phyloP scores from a whole-genome alignment of 2,113 vertebrate genomes.

The Tylochromis polylepis region DNA sequence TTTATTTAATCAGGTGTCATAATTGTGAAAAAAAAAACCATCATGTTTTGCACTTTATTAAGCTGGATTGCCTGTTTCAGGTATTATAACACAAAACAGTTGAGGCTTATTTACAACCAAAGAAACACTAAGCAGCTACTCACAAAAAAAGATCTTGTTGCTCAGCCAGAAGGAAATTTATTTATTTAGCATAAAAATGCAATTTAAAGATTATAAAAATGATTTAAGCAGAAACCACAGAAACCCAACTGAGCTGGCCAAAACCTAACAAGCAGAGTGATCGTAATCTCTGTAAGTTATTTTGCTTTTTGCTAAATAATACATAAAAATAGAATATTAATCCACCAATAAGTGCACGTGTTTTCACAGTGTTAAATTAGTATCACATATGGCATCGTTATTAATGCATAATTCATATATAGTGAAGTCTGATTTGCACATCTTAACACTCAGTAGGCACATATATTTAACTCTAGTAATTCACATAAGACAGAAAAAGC shows the following conservation, averaged over 20 bases:
- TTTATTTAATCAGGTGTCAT: not conserved
- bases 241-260: not conserved
- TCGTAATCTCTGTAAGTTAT: not conserved
- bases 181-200: not conserved
- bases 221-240: not conserved
- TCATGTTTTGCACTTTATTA: not conserved
- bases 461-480: not conserved
- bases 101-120: slow-evolving; percentile 9
- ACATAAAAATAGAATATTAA: not conserved
- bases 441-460: not conserved
- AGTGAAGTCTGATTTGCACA: not conserved
- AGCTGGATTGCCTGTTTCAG: not conserved
- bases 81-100: not conserved
- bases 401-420: not conserved
- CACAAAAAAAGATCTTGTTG: slow-evolving; percentile 46
- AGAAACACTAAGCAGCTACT: slow-evolving; percentile 5
- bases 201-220: slow-evolving; percentile 30
- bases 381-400: not conserved
- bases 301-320: not conserved
- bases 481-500: not conserved
- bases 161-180: slow-evolving; percentile 4
- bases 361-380: not conserved
- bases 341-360: not conserved
- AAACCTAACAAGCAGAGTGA: not conserved
- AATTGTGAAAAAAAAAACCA: not conserved